Percentiles rank a stretch among this genome's conserved stretches.
These are phyloP conservation scores for Pteropus alecto DNA, from an alignment of 2,113 vertebrate genomes.

Conservation along the genomic window DNA sequence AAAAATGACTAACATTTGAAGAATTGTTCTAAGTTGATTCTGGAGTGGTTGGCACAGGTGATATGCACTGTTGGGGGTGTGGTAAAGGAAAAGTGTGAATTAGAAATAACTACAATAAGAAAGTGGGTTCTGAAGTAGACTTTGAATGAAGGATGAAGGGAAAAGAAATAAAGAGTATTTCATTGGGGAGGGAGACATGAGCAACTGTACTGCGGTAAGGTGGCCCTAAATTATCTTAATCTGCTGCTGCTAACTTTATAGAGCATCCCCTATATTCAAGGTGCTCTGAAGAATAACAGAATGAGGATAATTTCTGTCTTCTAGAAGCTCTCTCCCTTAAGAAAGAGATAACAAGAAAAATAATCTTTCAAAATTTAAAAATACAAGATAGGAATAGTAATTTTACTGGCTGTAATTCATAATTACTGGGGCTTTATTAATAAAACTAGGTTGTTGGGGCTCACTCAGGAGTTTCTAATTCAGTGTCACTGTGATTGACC, in stretches of 20 bases:
- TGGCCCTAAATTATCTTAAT: not conserved
- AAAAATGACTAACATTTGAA: not conserved
- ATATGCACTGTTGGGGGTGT: not conserved
- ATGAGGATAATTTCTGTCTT: not conserved
- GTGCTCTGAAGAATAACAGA: not conserved
- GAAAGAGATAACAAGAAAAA: not conserved
- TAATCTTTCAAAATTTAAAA: not conserved
- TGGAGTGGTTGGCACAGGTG: not conserved
- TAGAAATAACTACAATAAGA: not conserved
- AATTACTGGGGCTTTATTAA: not conserved
- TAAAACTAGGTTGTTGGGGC: not conserved
- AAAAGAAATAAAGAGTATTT: not conserved
- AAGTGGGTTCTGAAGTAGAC: not conserved
- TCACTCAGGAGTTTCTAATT: not conserved
- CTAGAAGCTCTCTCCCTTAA: not conserved
- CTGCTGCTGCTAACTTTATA: not conserved
- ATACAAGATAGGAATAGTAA: not conserved
- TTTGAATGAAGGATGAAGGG: not conserved
- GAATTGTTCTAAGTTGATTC: not conserved
- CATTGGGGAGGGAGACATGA: too few relatives aligned
- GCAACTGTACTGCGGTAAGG: not conserved
- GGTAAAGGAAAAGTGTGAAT: not conserved
- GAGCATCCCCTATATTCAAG: not conserved
- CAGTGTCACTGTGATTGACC: not conserved
- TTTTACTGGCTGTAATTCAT: not conserved